Base-by-base conservation (phyloP, 1,140 invertebrate species). In the Zaprionus camerounensis region DNA sequence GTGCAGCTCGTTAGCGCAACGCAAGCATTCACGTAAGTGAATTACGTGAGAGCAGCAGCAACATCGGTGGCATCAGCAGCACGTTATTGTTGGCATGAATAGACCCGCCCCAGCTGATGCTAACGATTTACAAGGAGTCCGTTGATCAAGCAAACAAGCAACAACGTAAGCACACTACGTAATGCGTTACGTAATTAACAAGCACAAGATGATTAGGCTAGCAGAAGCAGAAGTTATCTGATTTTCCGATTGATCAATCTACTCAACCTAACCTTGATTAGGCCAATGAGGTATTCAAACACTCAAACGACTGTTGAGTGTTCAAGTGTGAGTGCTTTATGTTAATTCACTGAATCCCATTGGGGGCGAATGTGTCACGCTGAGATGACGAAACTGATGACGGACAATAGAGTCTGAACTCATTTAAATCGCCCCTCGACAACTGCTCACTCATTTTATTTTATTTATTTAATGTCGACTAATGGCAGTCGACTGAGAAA, bases 11-110 rank as follows among this genome's bases (percentile, higher is more conserved):
- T 65, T 65, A 55, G 64, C 46, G 22, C 65, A 62, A 69, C 71
- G 64, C 57, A 38, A 72, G 70, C 63, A 28, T 67, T 63, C n/a
- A 74, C 71, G 66, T 70, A 70, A 74, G 36, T 62, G 38, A 63
- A 53, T 69, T 57, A 74, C 58, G 38, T 46, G 51, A 69, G 38
- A 55, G 51, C 49, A 38, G 28, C 17, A 6, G 15, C 31, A 26
- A 17, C n/a, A n/a, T n/a, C 41, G 7, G 41, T 9, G 7, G n/a
- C 22, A 24, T 7, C n/a, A 22, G n/a, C 13, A 17, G 11, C 46
- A 22, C 46, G 46, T 51, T 51, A 9, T 34, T 24, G 46, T 13
- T 51, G 9, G 20, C 12, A 20, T 12, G 46, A 24, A 13, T 12
- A 22, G n/a, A 24, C 17, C 20, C 17, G 12, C 4, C 20, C 17